These are phyloP conservation scores for Eremophila alpestris DNA, from an alignment of 2,797 vertebrate species.

Conservation along the genomic window DNA sequence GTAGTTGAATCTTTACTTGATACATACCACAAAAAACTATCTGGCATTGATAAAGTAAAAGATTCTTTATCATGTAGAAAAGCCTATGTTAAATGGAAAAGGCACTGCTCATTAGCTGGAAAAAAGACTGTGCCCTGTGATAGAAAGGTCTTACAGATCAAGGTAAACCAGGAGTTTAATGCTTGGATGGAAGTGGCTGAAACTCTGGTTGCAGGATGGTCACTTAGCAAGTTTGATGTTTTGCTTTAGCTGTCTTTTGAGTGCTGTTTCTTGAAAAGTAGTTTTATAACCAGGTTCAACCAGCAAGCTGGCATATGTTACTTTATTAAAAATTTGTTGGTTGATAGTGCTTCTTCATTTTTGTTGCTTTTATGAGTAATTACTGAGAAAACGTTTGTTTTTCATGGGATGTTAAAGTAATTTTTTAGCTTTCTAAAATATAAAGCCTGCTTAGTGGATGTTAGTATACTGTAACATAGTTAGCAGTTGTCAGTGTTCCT, in stretches of 20 bases:
- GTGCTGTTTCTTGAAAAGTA: neutral
- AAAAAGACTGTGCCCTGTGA: neutral
- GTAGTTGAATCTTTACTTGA: neutral
- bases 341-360: neutral
- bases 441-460: neutral
- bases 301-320: neutral
- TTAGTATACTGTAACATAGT: neutral
- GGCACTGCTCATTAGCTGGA: neutral
- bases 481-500: neutral
- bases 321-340: neutral
- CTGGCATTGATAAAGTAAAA: neutral
- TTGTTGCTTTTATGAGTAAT: neutral
- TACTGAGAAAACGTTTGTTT: neutral
- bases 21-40: neutral
- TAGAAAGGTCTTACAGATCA: neutral
- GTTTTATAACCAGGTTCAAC: neutral
- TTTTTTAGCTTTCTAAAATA: neutral
- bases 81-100: neutral
- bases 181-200: neutral
- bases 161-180: neutral
- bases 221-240: neutral
- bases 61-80: neutral
- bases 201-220: neutral
- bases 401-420: neutral
- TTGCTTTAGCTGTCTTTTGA: neutral